A percentile compares a stretch with the other conserved stretches of the same genome.
Evolutionary conservation across 2,888 invertebrate species (phyloP).

Genomic region (Halocaridina rubra): DNA sequence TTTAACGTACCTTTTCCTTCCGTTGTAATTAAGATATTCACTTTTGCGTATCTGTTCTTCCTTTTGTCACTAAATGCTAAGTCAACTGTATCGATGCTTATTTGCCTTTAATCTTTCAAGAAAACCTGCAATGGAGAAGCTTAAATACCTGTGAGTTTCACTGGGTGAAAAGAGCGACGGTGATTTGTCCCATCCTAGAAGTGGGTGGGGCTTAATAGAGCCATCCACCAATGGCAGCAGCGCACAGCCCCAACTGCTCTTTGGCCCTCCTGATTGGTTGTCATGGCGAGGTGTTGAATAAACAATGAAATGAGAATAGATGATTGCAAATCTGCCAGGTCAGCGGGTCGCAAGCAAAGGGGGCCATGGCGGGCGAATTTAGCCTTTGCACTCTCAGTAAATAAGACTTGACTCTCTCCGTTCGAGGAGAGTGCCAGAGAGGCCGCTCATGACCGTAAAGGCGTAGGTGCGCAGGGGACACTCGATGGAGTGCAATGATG

Average conservation of each 20-base stretch:
- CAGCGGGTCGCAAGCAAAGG: neutral
- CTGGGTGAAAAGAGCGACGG: neutral
- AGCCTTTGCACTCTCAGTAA: neutral
- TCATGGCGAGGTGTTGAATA: slow-evolving; percentile 48
- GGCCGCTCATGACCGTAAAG: neutral
- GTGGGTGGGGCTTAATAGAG: neutral
- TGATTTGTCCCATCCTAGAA: slow-evolving; percentile 25
- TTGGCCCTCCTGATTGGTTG: slow-evolving; percentile 43
- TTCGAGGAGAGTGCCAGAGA: neutral
- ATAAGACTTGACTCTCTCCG: neutral
- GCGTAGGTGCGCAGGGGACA: slow-evolving; percentile 32
- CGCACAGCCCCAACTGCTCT: slow-evolving; percentile 12
- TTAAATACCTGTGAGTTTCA: slow-evolving; percentile 33
- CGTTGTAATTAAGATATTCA: too few relatives aligned
- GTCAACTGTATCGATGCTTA: too few relatives aligned
- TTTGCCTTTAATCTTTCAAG: slow-evolving; percentile 13
- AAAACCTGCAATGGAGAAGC: slow-evolving; percentile 23
- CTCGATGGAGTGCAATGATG: slow-evolving; percentile 52
- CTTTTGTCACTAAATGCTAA: too few relatives aligned
- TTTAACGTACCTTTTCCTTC: too few relatives aligned
- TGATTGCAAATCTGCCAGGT: slow-evolving; percentile 44
- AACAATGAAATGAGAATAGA: slow-evolving; percentile 59
- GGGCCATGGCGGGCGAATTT: neutral
- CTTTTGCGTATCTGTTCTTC: too few relatives aligned
- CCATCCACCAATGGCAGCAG: slow-evolving; percentile 3